phyloP scores from a whole-genome alignment of 2,113 vertebrate genomes.

The Hymenochirus boettgeri region DNA sequence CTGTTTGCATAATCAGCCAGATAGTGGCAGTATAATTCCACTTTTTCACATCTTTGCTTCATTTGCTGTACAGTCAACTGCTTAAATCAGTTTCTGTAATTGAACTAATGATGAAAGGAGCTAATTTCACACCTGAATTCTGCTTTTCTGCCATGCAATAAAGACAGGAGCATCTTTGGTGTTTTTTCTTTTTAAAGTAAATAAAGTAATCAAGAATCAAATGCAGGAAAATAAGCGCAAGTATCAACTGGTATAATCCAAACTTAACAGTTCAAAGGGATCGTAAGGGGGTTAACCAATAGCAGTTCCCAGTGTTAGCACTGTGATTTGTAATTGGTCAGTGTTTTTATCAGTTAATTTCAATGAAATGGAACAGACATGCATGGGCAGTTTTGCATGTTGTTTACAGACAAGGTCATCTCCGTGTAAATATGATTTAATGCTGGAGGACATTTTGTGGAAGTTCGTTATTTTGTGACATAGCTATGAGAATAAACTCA shows the following conservation, averaged over 20 bases:
- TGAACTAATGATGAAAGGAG: conserved; percentile 29
- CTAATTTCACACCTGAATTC: conserved; percentile 13
- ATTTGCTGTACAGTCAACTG: conserved; percentile 6
- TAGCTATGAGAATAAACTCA: too few relatives aligned
- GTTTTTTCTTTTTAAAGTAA: too few relatives aligned
- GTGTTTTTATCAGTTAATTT: not conserved
- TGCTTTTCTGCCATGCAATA: conserved; percentile 6
- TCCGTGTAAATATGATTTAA: not conserved
- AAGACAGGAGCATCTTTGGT: not conserved
- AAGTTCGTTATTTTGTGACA: not conserved
- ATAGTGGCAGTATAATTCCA: conserved; percentile 26
- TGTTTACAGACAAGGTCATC: not conserved
- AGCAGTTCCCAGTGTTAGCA: too few relatives aligned
- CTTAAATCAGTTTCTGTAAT: conserved; percentile 26
- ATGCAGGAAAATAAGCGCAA: too few relatives aligned
- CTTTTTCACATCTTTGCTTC: not conserved
- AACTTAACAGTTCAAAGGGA: too few relatives aligned
- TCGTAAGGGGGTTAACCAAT: too few relatives aligned
- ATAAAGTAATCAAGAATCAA: too few relatives aligned
- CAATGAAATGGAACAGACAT: not conserved
- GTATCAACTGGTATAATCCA: too few relatives aligned
- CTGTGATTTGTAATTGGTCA: not conserved
- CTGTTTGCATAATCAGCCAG: conserved; percentile 5
- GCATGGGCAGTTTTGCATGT: not conserved
- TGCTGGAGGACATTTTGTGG: not conserved